phyloP scores from a whole-genome alignment of 2,888 invertebrate species.

The Cataglyphis altisquamis region DNA sequence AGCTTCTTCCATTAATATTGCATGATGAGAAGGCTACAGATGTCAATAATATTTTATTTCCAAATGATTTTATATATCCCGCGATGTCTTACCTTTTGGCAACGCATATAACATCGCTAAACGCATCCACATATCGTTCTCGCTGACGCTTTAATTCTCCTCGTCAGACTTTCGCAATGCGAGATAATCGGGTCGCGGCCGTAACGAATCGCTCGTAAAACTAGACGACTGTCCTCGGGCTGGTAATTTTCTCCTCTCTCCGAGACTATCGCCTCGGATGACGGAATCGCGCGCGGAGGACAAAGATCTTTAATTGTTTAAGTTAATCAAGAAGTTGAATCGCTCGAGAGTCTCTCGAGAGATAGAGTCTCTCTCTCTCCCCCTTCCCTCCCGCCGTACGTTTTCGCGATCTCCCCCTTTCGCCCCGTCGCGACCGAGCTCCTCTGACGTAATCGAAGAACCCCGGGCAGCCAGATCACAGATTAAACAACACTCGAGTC shows the following conservation, averaged over 20 bases:
- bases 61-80: slow-evolving; percentile 31
- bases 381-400: background rate
- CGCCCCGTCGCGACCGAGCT: slow-evolving; percentile 66
- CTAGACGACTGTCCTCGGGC: slow-evolving; percentile 53
- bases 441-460: slow-evolving; percentile 81
- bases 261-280: slow-evolving; percentile 29
- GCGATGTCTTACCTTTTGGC: background rate
- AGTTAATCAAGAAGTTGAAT: slow-evolving; percentile 40
- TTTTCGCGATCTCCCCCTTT: background rate
- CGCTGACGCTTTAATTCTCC: slow-evolving; percentile 46
- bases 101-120: slow-evolving; percentile 4
- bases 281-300: slow-evolving; percentile 42
- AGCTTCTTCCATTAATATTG: background rate
- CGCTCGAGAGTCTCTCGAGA: slow-evolving; percentile 3
- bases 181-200: slow-evolving; percentile 48
- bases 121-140: slow-evolving; percentile 40
- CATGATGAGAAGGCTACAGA: background rate
- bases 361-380: slow-evolving; percentile 44
- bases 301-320: slow-evolving; percentile 37
- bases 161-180: slow-evolving; percentile 49
- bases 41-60: background rate
- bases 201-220: slow-evolving; percentile 54
- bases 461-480: slow-evolving; percentile 82
- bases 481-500: slow-evolving; percentile 85
- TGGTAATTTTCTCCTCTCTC: slow-evolving; percentile 38